These are phyloP conservation scores for Pteromalus puparum DNA, from an alignment of 1,140 invertebrate species.

Conservation along the genomic window DNA sequence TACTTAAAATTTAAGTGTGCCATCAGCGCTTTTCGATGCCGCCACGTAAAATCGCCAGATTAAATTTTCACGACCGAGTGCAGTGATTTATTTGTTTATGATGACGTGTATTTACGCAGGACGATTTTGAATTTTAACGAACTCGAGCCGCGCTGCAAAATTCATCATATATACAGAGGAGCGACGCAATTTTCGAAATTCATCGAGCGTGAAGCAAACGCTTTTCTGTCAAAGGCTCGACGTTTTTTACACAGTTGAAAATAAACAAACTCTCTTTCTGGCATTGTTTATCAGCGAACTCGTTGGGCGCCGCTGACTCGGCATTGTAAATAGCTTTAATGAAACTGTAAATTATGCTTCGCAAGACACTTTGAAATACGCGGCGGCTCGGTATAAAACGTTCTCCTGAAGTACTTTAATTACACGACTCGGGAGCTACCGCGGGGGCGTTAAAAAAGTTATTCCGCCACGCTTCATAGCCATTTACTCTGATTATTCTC, in stretches of 20 bases:
- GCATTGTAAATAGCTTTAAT: conserved; percentile 28
- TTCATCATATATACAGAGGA: not conserved
- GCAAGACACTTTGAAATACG: not conserved
- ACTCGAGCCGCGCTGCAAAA: not conserved
- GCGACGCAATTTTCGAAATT: not conserved
- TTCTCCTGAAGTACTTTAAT: conserved; percentile 20
- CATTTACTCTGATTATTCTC: conserved; percentile 7
- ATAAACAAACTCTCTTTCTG: too few relatives aligned
- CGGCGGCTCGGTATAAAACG: not conserved
- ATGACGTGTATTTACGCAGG: too few relatives aligned
- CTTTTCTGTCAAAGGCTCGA: too few relatives aligned
- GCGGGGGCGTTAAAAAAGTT: conserved; percentile 18
- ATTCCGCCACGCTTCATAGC: conserved; percentile 3
- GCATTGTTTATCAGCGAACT: not conserved
- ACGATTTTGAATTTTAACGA: not conserved
- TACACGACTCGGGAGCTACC: not conserved
- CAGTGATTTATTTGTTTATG: too few relatives aligned
- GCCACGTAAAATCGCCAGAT: not conserved
- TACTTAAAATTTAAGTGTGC: not conserved
- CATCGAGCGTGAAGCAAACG: not conserved
- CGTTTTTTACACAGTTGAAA: too few relatives aligned
- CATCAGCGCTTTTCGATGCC: too few relatives aligned
- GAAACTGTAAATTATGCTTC: conserved; percentile 28
- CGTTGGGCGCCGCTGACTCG: not conserved
- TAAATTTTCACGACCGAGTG: not conserved